Evolutionary conservation across 1,140 invertebrate genomes (phyloP), one percentile per base, ranked within the genome.

Genomic region (Drosophila neocordata): DNA sequence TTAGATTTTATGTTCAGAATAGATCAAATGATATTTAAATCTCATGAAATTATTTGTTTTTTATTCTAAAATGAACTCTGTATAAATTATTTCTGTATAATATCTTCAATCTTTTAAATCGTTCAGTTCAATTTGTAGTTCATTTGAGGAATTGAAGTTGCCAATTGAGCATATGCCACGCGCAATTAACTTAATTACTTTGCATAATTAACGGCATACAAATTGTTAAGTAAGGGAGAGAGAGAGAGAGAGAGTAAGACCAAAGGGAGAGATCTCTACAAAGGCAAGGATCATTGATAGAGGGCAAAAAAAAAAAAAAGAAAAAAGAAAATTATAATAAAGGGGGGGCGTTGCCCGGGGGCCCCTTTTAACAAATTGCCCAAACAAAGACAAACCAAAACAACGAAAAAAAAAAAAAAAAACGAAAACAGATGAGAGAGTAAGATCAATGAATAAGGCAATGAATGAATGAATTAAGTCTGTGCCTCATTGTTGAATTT

Each of bases 101-200:
- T 55, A 24, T 41, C 3, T 44, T 24, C 20, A 11, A 69, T 35
- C 44, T 57, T 7, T 52, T 20, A 18, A 20, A 60, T 18, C 20
- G 55, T 44, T 27, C 6, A 51, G 24, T 13, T 72, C 38, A 35
- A 38, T 44, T 61, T 24, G 58, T 38, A 48, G 41, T 31, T 31
- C 27, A 31, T 31, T 3, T 31, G 27, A 31, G 6, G 27, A 31
- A 6, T 7, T 6, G 27, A 31, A 31, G 27, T 51, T 57, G 64
- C 48, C 67, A 83, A 84, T 84, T 73, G 69, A 62, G 81, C 81
- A 85, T 85, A 72, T 51, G 13, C n/a, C 31, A 13, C 7, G 60
- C 34, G 82, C 77, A 78, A 85, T 85, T 74, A 87, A 78, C 66
- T 81, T 81, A 85, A 87, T 85, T 87, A 87, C 78, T 81, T 81